These are phyloP conservation scores for Cheilosia soror DNA, from an alignment of 2,888 invertebrate species.

Conservation along the genomic window DNA sequence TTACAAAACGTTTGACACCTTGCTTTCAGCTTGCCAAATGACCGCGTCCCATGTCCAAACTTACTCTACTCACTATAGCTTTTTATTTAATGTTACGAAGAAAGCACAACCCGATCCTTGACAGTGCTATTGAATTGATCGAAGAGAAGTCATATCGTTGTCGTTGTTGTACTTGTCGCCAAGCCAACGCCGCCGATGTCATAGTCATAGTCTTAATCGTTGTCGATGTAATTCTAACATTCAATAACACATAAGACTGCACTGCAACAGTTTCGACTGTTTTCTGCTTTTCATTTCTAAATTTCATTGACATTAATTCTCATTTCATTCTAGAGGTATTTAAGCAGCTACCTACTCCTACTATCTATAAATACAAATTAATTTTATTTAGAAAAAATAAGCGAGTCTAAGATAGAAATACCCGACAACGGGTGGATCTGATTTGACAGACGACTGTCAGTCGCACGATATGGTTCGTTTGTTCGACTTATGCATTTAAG, in stretches of 20 bases:
- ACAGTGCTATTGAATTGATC: conserved; percentile 65
- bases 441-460: conserved; percentile 62
- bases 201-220: not conserved
- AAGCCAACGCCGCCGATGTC: not conserved
- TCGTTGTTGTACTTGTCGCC: not conserved
- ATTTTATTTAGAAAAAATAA: conserved; percentile 6
- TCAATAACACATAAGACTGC: conserved; percentile 35
- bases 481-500: not conserved
- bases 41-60: too few relatives aligned
- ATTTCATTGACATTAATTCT: conserved; percentile 68
- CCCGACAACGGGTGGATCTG: conserved; percentile 29
- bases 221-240: not conserved
- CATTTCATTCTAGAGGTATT: conserved; percentile 24
- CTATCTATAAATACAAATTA: conserved; percentile 51
- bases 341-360: not conserved
- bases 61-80: too few relatives aligned
- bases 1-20: too few relatives aligned
- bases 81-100: too few relatives aligned
- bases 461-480: conserved; percentile 43
- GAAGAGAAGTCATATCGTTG: conserved; percentile 21
- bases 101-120: conserved; percentile 35
- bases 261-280: not conserved
- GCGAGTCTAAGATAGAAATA: conserved; percentile 29
- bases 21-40: too few relatives aligned
- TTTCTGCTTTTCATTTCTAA: conserved; percentile 27